These are phyloP conservation scores for Macrosteles quadrilineatus DNA, from an alignment of 1,140 invertebrate species.

Conservation along the genomic window DNA sequence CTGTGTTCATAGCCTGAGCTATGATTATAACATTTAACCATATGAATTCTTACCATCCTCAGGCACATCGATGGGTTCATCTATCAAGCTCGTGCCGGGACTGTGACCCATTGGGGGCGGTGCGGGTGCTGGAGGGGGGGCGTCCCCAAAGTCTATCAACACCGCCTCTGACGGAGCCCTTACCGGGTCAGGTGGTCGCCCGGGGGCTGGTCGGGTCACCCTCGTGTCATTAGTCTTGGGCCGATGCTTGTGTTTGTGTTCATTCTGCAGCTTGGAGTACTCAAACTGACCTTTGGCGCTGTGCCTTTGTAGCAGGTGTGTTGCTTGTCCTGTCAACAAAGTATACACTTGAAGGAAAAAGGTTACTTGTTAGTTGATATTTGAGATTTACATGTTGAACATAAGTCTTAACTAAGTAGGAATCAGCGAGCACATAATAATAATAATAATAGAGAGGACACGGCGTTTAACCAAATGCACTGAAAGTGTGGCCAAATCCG, in stretches of 20 bases:
- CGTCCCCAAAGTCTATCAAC: conserved; percentile 45
- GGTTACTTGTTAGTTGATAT: too few relatives aligned
- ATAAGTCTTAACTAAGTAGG: too few relatives aligned
- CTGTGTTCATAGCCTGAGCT: too few relatives aligned
- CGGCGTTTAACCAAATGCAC: too few relatives aligned
- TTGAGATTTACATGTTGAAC: too few relatives aligned
- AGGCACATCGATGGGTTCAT: conserved; percentile 70
- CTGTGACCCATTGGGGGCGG: neutral
- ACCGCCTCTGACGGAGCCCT: conserved; percentile 4
- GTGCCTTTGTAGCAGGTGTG: conserved; percentile 33
- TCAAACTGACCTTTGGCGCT: conserved; percentile 65
- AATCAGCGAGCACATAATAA: too few relatives aligned
- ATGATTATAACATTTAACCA: too few relatives aligned
- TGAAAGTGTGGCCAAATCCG: too few relatives aligned
- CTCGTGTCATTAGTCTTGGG: neutral
- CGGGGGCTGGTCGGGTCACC: conserved; percentile 35
- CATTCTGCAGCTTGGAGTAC: conserved; percentile 74
- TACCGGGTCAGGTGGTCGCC: conserved; percentile 37
- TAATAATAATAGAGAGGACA: too few relatives aligned
- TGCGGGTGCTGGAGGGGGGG: neutral
- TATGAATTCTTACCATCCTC: conserved; percentile 26
- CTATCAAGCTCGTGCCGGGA: conserved; percentile 50
- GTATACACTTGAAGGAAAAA: too few relatives aligned
- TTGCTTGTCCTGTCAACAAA: conserved; percentile 12
- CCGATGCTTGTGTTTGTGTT: conserved; percentile 51